A percentile compares a stretch with the other conserved stretches of the same genome.
Conservation (phyloP, 2,888 invertebrate genomes). For the Napeogenes inachia region DNA sequence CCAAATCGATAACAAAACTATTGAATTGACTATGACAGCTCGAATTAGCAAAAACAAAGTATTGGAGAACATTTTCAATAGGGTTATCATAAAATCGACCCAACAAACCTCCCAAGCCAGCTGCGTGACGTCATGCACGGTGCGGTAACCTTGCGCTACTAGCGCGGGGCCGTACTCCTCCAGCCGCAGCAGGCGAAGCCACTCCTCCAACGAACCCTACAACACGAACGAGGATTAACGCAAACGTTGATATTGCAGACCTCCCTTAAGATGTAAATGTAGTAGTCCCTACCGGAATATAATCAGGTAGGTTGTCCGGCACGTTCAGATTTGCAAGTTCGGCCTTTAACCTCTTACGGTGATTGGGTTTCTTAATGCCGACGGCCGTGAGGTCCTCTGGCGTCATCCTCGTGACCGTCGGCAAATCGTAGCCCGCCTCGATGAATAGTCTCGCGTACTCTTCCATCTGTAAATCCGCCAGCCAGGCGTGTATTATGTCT, state of each 20-base stretch:
- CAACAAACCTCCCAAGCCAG: conserved; percentile 91
- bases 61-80: too few relatives aligned
- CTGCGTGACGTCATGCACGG: conserved; percentile 95
- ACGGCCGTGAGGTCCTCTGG: conserved; percentile 95
- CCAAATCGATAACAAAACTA: too few relatives aligned
- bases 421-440: conserved; percentile 97
- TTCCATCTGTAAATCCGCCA: conserved; percentile 95
- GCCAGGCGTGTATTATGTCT: conserved; percentile 96
- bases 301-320: conserved; percentile 96
- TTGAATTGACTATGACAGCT: too few relatives aligned
- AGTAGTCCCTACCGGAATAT: conserved; percentile 85
- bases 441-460: conserved; percentile 96
- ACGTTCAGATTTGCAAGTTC: conserved; percentile 97
- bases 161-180: conserved; percentile 95
- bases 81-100: not conserved
- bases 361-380: conserved; percentile 97
- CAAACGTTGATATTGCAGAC: too few relatives aligned
- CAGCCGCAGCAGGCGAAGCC: conserved; percentile 92
- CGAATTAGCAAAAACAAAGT: too few relatives aligned
- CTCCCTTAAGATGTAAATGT: too few relatives aligned
- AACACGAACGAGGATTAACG: conserved; percentile 21
- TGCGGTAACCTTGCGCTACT: conserved; percentile 94
- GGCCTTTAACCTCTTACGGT: conserved; percentile 95
- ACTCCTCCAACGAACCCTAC: conserved; percentile 96
- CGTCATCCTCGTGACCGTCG: conserved; percentile 99